A percentile compares a stretch with the other conserved stretches of the same genome.
Conservation (phyloP, 2,888 invertebrate species). For the Hirtodrosophila confusa region DNA sequence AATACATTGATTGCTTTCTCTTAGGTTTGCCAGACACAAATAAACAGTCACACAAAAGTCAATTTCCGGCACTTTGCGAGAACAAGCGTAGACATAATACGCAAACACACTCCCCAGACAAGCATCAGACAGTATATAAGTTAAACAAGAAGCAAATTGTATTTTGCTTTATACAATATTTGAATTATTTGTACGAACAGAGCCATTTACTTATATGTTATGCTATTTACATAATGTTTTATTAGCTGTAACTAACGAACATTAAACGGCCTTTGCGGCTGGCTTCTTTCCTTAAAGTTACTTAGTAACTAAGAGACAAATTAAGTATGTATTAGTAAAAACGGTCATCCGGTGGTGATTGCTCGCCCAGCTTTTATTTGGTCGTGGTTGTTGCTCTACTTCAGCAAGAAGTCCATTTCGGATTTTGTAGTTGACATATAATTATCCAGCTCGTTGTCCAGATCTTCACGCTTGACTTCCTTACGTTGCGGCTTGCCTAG, state of each 20-base stretch:
- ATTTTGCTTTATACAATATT: slow-evolving; percentile 42
- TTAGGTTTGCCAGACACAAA: slow-evolving; percentile 22
- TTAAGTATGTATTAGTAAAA: slow-evolving; percentile 43
- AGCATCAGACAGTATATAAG: slow-evolving; percentile 16
- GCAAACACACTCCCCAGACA: slow-evolving; percentile 3
- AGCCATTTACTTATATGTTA: slow-evolving; percentile 36
- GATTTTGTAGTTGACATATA: slow-evolving; percentile 89
- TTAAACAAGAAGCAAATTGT: slow-evolving; percentile 52
- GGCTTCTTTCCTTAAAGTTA: slow-evolving; percentile 46
- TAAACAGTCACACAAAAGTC: slow-evolving; percentile 34
- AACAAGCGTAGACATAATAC: neutral
- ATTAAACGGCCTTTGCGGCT: slow-evolving; percentile 12
- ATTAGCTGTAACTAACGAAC: slow-evolving; percentile 17
- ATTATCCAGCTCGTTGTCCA: slow-evolving; percentile 89
- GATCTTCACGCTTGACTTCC: slow-evolving; percentile 86
- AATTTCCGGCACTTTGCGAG: slow-evolving; percentile 45
- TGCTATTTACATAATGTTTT: slow-evolving; percentile 43
- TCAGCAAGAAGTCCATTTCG: slow-evolving; percentile 77
- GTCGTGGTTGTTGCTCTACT: slow-evolving; percentile 50
- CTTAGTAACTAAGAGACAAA: slow-evolving; percentile 45
- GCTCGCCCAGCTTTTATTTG: slow-evolving; percentile 27
- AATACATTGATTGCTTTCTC: slow-evolving; percentile 16
- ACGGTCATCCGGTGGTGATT: slow-evolving; percentile 64
- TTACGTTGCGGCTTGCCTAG: slow-evolving; percentile 64
- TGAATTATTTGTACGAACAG: slow-evolving; percentile 31